Percentiles rank a stretch among this genome's conserved stretches.
phyloP scores from a whole-genome alignment of 2,888 invertebrate species.

The Rhyacophila evoluta region DNA sequence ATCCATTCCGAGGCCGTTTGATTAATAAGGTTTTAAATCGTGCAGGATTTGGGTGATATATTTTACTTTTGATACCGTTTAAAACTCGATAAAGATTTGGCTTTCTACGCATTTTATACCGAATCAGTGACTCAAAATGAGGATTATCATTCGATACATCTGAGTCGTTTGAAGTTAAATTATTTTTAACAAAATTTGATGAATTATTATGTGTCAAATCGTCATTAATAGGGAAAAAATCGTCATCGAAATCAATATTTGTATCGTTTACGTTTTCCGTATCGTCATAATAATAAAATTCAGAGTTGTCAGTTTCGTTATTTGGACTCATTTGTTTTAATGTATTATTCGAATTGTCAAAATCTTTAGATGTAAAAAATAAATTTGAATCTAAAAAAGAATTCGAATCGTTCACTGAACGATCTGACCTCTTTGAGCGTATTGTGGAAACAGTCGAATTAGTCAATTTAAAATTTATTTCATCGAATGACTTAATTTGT shows the following conservation, averaged over 20 bases:
- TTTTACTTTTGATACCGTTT: constrained; percentile 48
- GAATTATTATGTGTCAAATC: constrained; percentile 29
- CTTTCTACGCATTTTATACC: constrained; percentile 33
- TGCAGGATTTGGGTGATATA: constrained; percentile 38
- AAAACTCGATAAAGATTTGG: constrained; percentile 48
- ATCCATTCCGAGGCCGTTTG: neutral
- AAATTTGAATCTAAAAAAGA: constrained; percentile 11
- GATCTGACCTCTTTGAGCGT: neutral
- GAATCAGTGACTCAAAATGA: constrained; percentile 48
- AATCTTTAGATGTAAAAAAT: constrained; percentile 43
- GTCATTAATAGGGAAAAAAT: constrained; percentile 43
- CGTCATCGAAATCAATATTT: constrained; percentile 48
- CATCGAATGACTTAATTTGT: neutral
- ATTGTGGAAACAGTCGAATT: neutral
- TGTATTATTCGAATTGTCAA: neutral
- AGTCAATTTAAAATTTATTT: neutral
- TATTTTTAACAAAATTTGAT: neutral
- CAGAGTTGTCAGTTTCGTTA: constrained; percentile 36
- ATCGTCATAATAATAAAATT: constrained; percentile 55
- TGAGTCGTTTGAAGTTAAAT: neutral
- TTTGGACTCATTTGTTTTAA: neutral
- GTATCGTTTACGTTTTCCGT: constrained; percentile 48
- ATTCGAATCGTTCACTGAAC: neutral
- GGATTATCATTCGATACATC: constrained; percentile 33
- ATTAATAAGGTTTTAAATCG: constrained; percentile 41